Percentiles rank a stretch among this genome's conserved stretches.
These are phyloP conservation scores for Leucoma salicis DNA, from an alignment of 2,888 invertebrate species.

Conservation along the genomic window DNA sequence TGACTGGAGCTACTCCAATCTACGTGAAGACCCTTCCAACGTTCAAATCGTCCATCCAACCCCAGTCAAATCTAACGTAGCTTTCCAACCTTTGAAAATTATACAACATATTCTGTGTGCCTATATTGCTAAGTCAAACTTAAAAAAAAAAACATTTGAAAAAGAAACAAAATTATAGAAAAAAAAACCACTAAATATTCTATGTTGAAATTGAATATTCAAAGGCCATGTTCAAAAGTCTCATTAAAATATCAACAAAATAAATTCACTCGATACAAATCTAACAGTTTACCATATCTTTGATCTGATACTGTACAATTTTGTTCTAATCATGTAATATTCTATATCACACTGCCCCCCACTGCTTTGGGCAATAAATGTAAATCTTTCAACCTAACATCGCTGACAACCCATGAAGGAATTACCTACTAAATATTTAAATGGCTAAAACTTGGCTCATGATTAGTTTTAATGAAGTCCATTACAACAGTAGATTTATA, in stretches of 20 bases:
- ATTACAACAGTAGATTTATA: not conserved
- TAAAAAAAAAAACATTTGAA: too few relatives aligned
- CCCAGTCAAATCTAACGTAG: too few relatives aligned
- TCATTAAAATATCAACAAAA: constrained; percentile 14
- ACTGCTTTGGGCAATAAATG: constrained; percentile 23
- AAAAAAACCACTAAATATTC: too few relatives aligned
- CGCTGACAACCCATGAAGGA: not conserved
- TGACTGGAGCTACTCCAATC: too few relatives aligned
- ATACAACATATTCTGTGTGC: too few relatives aligned
- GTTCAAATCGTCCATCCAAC: too few relatives aligned
- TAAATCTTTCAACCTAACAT: constrained; percentile 18
- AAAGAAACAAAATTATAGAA: too few relatives aligned
- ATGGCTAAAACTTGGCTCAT: not conserved
- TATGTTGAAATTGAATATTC: constrained; percentile 5
- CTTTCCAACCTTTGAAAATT: too few relatives aligned
- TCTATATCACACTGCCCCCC: constrained; percentile 32
- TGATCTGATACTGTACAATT: constrained; percentile 20
- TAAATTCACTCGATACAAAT: constrained; percentile 25
- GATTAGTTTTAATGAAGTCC: not conserved
- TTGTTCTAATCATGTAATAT: constrained; percentile 29
- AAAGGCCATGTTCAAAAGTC: constrained; percentile 9
- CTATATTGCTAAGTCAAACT: too few relatives aligned
- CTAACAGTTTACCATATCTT: constrained; percentile 17
- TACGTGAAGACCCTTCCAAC: too few relatives aligned
- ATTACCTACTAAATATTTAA: not conserved